Conservation (phyloP, 2,113 vertebrate species). For the Fregata magnificens region DNA sequence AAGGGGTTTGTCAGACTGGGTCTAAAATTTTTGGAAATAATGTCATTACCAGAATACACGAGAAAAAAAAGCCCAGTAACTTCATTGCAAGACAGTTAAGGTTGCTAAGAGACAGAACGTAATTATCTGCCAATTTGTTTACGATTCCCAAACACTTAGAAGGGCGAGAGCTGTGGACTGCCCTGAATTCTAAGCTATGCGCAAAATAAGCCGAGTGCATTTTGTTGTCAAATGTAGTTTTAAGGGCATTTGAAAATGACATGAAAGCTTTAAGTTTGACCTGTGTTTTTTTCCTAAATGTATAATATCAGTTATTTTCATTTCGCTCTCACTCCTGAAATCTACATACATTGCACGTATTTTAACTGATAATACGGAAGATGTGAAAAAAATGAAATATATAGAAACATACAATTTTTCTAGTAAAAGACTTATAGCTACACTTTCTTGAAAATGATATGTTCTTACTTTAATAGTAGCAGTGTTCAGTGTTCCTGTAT, state of each 20-base stretch:
- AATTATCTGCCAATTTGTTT: slow-evolving; percentile 57
- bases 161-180: background rate
- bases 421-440: background rate
- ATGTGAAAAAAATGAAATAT: background rate
- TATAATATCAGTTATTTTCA: background rate
- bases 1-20: background rate
- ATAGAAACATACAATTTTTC: background rate
- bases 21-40: slow-evolving; percentile 17
- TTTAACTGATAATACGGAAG: background rate
- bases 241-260: background rate
- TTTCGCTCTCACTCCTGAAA: background rate
- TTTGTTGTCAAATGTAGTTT: background rate
- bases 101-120: slow-evolving; percentile 57
- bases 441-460: background rate
- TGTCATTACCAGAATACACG: background rate
- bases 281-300: background rate
- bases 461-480: background rate
- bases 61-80: background rate
- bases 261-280: background rate
- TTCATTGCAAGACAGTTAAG: slow-evolving; percentile 9
- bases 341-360: background rate
- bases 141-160: slow-evolving; percentile 31
- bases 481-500: background rate
- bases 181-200: background rate
- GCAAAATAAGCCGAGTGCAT: background rate